Conservation (phyloP, 2,888 invertebrate genomes). For the Synanthedon vespiformis region DNA sequence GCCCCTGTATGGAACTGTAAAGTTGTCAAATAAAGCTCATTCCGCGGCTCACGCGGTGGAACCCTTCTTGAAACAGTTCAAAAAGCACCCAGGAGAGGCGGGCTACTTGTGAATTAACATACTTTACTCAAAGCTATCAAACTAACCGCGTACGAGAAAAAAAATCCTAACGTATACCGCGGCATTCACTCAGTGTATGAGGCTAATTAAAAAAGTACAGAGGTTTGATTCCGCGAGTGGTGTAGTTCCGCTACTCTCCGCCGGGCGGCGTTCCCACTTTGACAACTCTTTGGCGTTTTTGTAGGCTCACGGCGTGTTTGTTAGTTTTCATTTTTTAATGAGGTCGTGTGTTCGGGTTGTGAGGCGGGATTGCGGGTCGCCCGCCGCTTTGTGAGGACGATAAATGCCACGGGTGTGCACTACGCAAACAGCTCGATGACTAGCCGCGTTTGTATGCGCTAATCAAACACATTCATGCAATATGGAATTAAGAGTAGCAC, state of each 20-base stretch:
- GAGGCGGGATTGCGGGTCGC: conserved; percentile 35
- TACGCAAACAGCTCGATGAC: conserved; percentile 29
- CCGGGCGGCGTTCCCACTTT: conserved; percentile 59
- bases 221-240: conserved; percentile 57
- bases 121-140: conserved; percentile 64
- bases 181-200: conserved; percentile 59
- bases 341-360: conserved; percentile 58
- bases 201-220: conserved; percentile 69
- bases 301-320: conserved; percentile 42
- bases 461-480: conserved; percentile 28
- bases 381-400: conserved; percentile 29
- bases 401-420: conserved; percentile 14
- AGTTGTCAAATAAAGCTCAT: conserved; percentile 12
- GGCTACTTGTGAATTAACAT: conserved; percentile 61
- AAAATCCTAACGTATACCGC: conserved; percentile 59
- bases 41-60: conserved; percentile 8
- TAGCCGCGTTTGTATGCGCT: conserved; percentile 26
- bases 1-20: conserved; percentile 17
- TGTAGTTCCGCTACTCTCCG: conserved; percentile 65
- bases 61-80: conserved; percentile 38
- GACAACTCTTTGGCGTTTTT: conserved; percentile 27
- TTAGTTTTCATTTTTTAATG: conserved; percentile 64
- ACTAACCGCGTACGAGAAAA: conserved; percentile 54
- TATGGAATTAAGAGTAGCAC: too few species aligned
- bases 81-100: conserved; percentile 40